Evolutionary conservation across 2,888 invertebrate species (phyloP).

Genomic region (Zygaena filipendulae): DNA sequence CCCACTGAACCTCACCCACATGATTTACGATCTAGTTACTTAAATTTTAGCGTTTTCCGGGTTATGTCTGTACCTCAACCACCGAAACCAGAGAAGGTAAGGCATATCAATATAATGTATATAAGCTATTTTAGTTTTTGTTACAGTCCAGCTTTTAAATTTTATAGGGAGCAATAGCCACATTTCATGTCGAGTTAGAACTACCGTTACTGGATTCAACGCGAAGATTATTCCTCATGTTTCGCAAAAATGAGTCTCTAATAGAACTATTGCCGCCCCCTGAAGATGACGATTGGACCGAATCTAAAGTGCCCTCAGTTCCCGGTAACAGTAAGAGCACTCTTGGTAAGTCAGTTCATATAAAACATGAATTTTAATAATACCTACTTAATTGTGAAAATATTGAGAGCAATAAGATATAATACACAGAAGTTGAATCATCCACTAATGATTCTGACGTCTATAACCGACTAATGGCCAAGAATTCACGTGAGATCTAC

Average conservation of each 20-base stretch:
- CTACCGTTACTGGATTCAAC: conserved; percentile 62
- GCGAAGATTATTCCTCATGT: conserved; percentile 45
- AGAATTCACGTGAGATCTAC: conserved; percentile 32
- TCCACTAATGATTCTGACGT: conserved; percentile 31
- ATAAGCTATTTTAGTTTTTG: conserved; percentile 1
- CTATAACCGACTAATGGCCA: conserved; percentile 29
- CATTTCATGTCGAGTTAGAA: conserved; percentile 63
- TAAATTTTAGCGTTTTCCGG: conserved; percentile 56
- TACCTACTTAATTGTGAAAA: neutral
- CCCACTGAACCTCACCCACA: conserved; percentile 38
- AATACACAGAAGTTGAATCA: conserved; percentile 25
- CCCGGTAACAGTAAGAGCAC: conserved; percentile 22
- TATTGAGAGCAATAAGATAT: too few species aligned
- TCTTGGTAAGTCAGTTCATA: conserved; percentile 22
- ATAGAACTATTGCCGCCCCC: conserved; percentile 39
- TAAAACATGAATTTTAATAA: neutral
- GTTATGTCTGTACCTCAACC: conserved; percentile 64
- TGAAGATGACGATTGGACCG: conserved; percentile 34
- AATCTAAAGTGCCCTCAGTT: conserved; percentile 15
- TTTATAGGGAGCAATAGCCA: conserved; percentile 37
- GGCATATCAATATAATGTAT: neutral
- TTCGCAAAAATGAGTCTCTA: conserved; percentile 35
- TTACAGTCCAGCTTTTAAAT: neutral
- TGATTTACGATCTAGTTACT: conserved; percentile 41
- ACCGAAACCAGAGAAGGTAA: conserved; percentile 59